Base-by-base conservation (phyloP, 2,888 invertebrate species). In the Drosophila mimica region DNA sequence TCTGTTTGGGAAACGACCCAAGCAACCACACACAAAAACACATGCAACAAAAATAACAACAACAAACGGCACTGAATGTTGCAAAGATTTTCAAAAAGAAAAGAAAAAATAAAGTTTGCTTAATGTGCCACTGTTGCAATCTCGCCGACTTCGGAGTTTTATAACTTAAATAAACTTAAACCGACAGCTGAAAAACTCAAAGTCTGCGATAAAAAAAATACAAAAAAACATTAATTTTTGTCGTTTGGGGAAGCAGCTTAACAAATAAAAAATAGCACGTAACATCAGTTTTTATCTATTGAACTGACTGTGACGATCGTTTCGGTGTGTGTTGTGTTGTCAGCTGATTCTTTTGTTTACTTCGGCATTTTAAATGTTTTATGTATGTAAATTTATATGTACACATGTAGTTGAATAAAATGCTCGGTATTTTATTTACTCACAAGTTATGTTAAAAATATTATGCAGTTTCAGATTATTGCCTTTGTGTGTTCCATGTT, bases 51-150 rank as follows among this genome's bases (percentile, higher is more conserved):
- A 30, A 56, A 33, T 4, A 38, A 49, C 46, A 53, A 30, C 43
- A 71, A 48, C 65, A 73, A 70, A 69, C 1, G 57, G 52, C 60
- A 66, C 56, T 51, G 46, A 67, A 79, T 61, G 61, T 70, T 77
- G 67, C 67, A 72, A 75, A 70, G 33, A 64, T 59, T 65, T 56
- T 25, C 11, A 40, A 67, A 58, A 58, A 65, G 8, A 51, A 59
- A 56, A 56, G 43, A 54, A 65, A 81, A 75, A 67, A 69, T 70
- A 82, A 74, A 60, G 65, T 70, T 60, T 52, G 48, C 70, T 73
- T 90, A 81, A 85, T 85, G 84, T 70, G 64, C 82, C 79, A 90
- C 90, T 85, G 84, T 85, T 85, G 91, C 88, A 86, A 86, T 72
- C 46, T 25, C 48, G 54, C 40, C 68, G 49, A 71, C 69, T 59